Evolutionary conservation across 2,888 invertebrate genomes (phyloP).

Genomic region (Campoplex capitator): DNA sequence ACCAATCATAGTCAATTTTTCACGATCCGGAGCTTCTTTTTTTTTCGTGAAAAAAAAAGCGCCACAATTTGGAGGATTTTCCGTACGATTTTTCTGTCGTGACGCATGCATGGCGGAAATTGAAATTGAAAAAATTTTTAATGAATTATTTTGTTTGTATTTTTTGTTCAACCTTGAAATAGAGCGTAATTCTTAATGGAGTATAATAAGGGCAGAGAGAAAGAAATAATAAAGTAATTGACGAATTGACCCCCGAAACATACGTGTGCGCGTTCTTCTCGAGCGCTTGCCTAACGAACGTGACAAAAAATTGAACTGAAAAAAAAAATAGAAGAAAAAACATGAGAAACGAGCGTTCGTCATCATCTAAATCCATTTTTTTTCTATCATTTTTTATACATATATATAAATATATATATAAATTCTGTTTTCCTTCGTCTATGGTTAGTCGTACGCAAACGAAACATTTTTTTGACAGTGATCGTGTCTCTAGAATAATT

Average conservation of each 20-base stretch:
- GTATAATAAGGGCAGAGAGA: neutral
- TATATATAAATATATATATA: no score
- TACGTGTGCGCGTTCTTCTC: neutral
- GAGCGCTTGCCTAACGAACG: neutral
- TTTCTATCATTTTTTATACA: conserved; percentile 15
- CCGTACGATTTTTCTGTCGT: neutral
- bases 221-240: neutral
- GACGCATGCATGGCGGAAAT: neutral
- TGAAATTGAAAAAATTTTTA: neutral
- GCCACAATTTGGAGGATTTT: neutral
- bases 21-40: neutral
- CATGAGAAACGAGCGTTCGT: conserved; percentile 48
- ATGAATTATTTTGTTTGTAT: neutral
- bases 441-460: conserved; percentile 26
- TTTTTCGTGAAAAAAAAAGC: neutral
- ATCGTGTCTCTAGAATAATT: conserved; percentile 55
- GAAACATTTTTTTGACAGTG: conserved; percentile 35
- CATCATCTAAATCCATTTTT: conserved; percentile 57
- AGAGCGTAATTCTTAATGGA: neutral
- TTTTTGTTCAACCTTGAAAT: neutral
- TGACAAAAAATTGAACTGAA: neutral
- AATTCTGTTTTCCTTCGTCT: conserved; percentile 12
- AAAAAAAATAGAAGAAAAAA: conserved; percentile 2
- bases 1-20: neutral
- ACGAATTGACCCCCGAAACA: neutral